phyloP scores from a whole-genome alignment of 1,140 invertebrate genomes.

The Batillaria attramentaria region DNA sequence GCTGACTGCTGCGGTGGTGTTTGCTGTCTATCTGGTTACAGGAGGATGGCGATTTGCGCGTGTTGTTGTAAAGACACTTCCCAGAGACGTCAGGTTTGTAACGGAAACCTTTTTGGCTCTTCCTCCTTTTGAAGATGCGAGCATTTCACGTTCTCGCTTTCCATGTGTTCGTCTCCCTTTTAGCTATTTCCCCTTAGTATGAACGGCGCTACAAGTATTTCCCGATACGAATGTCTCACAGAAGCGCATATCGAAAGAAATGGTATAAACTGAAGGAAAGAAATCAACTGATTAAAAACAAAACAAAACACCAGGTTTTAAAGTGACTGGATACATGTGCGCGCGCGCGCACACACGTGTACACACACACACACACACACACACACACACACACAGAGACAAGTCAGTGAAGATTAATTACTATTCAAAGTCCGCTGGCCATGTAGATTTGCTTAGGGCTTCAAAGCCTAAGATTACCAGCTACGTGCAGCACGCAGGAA shows the following conservation, averaged over 20 bases:
- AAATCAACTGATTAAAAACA: background rate
- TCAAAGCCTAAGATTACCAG: too few species aligned
- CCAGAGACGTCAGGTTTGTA: constrained; percentile 56
- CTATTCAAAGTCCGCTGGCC: too few species aligned
- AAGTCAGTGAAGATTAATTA: too few species aligned
- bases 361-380: constrained; percentile 18
- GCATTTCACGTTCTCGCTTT: background rate
- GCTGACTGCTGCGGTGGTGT: constrained; percentile 41
- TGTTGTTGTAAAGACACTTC: constrained; percentile 56
- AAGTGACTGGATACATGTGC: background rate
- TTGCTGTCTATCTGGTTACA: constrained; percentile 56
- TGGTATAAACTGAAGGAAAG: background rate
- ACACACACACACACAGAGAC: constrained; percentile 7
- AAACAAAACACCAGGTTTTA: background rate
- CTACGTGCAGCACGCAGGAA: too few species aligned
- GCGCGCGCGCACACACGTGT: background rate
- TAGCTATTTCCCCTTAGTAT: background rate
- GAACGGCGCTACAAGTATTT: background rate
- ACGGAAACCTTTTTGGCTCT: constrained; percentile 4
- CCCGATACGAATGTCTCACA: background rate
- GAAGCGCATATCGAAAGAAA: background rate
- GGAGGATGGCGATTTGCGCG: constrained; percentile 62
- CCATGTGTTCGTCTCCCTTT: background rate
- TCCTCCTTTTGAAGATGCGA: background rate
- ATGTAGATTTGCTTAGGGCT: too few species aligned